These are phyloP conservation scores for Stenoptilia bipunctidactyla DNA, from an alignment of 2,888 invertebrate species.

Conservation along the genomic window DNA sequence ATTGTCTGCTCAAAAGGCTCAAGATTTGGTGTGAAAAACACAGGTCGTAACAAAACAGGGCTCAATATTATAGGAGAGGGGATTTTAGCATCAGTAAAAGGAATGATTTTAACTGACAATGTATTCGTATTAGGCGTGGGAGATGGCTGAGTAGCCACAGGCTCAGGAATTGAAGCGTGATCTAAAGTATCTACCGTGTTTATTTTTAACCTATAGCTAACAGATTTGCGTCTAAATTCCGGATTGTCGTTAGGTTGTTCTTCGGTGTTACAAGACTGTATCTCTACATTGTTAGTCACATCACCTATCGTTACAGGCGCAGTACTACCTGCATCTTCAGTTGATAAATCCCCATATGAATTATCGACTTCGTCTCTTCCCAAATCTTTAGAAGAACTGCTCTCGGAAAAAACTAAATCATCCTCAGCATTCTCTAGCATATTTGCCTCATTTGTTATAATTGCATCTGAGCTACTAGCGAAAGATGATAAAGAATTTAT, in stretches of 20 bases:
- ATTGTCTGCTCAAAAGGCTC: conserved; percentile 8
- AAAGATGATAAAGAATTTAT: not conserved
- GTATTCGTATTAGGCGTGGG: conserved; percentile 24
- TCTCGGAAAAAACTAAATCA: too few relatives aligned
- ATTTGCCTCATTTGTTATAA: too few relatives aligned
- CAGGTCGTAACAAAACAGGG: conserved; percentile 48
- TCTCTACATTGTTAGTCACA: too few relatives aligned
- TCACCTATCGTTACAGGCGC: too few relatives aligned
- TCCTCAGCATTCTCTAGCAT: too few relatives aligned
- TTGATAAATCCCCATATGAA: too few relatives aligned
- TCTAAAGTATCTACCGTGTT: conserved; percentile 39
- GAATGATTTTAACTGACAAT: conserved; percentile 37
- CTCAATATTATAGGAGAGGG: conserved; percentile 46
- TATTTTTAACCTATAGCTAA: conserved; percentile 58
- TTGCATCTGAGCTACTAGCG: too few relatives aligned
- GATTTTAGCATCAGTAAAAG: conserved; percentile 21
- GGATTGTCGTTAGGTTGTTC: too few relatives aligned
- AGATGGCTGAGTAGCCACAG: conserved; percentile 12
- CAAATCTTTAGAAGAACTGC: too few relatives aligned
- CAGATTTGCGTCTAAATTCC: conserved; percentile 13
- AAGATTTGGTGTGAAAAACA: conserved; percentile 32
- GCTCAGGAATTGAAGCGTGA: conserved; percentile 18
- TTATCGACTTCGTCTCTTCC: too few relatives aligned
- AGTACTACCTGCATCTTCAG: too few relatives aligned
- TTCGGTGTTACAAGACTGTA: too few relatives aligned